phyloP scores from a whole-genome alignment of 2,113 vertebrate genomes.

The Galbula dea region DNA sequence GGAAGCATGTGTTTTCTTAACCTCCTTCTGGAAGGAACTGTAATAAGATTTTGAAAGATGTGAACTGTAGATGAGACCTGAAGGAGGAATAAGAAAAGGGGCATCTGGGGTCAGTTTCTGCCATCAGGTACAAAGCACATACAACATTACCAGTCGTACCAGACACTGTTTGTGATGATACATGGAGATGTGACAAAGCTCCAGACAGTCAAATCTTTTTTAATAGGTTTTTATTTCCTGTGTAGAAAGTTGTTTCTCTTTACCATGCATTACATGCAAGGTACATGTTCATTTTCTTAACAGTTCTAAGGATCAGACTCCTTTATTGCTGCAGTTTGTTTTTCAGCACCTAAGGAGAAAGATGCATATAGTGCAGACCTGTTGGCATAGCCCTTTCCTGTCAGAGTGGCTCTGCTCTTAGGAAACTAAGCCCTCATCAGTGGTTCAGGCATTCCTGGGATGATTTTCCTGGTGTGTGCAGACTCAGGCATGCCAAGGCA shows the following conservation, averaged over 20 bases:
- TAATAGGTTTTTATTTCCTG: background rate
- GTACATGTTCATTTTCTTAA: background rate
- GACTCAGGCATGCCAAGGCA: background rate
- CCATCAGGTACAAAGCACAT: background rate
- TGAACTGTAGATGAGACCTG: background rate
- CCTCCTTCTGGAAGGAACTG: background rate
- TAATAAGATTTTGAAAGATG: background rate
- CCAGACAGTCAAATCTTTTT: background rate
- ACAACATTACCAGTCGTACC: background rate
- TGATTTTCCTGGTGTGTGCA: background rate
- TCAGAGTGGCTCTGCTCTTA: background rate
- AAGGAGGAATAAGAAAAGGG: background rate
- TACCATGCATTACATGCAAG: background rate
- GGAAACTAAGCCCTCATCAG: background rate
- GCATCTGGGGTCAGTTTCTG: background rate
- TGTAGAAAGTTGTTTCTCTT: background rate
- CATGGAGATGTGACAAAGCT: background rate
- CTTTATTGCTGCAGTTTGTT: background rate
- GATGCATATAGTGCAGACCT: background rate
- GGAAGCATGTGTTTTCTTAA: background rate
- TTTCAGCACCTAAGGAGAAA: background rate
- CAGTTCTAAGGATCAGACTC: background rate
- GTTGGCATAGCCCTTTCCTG: background rate
- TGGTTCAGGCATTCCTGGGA: background rate
- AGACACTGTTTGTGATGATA: background rate